These are phyloP conservation scores for Pachycephala philippinensis DNA, from an alignment of 2,113 vertebrate genomes.

Conservation along the genomic window DNA sequence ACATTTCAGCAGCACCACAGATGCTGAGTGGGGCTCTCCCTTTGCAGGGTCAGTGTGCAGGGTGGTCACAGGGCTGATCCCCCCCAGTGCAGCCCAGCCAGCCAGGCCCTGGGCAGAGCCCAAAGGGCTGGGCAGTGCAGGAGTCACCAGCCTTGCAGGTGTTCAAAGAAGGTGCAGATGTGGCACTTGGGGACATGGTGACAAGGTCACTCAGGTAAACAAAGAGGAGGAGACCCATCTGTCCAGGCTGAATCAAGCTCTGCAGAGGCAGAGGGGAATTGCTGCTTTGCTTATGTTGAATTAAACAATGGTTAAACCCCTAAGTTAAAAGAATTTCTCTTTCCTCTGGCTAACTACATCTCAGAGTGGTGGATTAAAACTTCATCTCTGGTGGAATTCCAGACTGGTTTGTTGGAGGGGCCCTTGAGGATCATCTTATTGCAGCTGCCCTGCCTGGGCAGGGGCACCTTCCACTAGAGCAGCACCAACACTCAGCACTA, in stretches of 20 bases:
- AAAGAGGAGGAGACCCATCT: background rate
- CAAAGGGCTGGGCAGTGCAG: background rate
- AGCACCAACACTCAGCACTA: background rate
- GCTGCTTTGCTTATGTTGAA: background rate
- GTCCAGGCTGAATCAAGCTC: background rate
- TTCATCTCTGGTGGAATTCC: background rate
- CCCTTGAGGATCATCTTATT: background rate
- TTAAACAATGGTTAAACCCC: background rate
- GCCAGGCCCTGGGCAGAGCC: background rate
- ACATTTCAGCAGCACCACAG: background rate
- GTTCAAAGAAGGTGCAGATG: background rate
- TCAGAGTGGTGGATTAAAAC: background rate
- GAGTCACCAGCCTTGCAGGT: background rate
- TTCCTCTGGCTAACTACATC: background rate
- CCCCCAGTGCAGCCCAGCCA: background rate
- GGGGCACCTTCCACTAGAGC: background rate
- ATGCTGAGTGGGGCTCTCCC: background rate
- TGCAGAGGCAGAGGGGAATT: background rate
- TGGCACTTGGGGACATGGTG: background rate
- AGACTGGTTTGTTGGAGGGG: background rate
- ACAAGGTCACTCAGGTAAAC: background rate
- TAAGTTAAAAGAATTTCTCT: background rate
- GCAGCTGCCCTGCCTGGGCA: background rate
- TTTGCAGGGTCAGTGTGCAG: accelerated
- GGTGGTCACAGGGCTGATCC: background rate